phyloP scores from a whole-genome alignment of 1,140 invertebrate genomes.

The Dryas iulia region DNA sequence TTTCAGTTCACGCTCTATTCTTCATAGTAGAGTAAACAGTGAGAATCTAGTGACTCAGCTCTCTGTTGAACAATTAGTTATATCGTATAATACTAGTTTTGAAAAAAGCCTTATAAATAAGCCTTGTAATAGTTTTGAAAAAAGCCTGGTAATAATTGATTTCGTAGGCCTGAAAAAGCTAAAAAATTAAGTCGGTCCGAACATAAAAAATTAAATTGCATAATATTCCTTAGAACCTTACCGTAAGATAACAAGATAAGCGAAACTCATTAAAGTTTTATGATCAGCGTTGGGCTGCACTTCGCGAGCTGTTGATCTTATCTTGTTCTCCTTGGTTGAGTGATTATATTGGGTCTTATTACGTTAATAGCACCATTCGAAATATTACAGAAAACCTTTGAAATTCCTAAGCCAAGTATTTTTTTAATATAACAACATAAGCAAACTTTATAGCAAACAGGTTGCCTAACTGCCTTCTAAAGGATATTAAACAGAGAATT shows the following conservation, averaged over 20 bases:
- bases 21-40: no score
- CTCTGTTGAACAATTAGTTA: no score
- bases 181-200: neutral
- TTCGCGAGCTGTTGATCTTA: slow-evolving; percentile 30
- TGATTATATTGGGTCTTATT: slow-evolving; percentile 14
- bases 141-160: no score
- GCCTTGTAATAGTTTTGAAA: no score
- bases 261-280: slow-evolving; percentile 73
- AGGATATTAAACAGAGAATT: neutral
- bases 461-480: no score
- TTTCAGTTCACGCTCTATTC: no score
- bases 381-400: neutral
- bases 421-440: slow-evolving; percentile 15
- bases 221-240: slow-evolving; percentile 33
- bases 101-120: no score
- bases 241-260: slow-evolving; percentile 62
- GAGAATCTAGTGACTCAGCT: no score
- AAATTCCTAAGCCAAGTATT: neutral
- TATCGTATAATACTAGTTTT: no score
- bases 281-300: slow-evolving; percentile 43
- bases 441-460: neutral
- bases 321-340: slow-evolving; percentile 11
- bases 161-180: neutral
- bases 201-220: slow-evolving; percentile 4
- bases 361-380: slow-evolving; percentile 1